Evolutionary conservation across 2,797 vertebrate genomes (phyloP).

Genomic region (Presbytis comata): DNA sequence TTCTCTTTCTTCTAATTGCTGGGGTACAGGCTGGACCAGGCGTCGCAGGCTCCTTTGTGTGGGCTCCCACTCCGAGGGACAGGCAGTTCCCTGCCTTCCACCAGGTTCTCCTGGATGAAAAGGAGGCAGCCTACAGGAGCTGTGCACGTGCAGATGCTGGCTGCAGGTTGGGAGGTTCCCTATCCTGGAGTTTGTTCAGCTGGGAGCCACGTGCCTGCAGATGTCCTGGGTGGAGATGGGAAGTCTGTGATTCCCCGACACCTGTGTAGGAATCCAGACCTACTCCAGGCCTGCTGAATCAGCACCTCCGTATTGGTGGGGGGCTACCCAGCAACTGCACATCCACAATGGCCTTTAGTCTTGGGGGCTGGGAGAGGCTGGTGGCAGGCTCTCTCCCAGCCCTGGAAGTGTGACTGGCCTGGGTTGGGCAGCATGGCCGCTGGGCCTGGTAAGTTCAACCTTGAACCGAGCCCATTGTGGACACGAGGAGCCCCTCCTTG

Average conservation of each 20-base stretch:
- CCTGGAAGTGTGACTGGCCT: background rate
- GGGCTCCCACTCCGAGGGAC: background rate
- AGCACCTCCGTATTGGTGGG: background rate
- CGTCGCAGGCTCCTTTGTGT: background rate
- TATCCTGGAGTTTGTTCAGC: background rate
- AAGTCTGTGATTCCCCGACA: background rate
- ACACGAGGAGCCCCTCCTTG: background rate
- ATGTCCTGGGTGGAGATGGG: background rate
- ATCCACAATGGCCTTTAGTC: background rate
- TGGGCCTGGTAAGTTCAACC: background rate
- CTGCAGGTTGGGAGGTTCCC: background rate
- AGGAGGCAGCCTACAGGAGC: rapidly evolving
- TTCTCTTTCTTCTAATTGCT: background rate
- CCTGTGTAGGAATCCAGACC: background rate
- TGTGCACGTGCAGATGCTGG: background rate
- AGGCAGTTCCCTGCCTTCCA: background rate
- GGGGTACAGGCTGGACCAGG: background rate
- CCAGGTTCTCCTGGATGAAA: background rate
- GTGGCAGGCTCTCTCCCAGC: background rate
- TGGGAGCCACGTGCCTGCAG: no score
- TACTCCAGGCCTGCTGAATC: background rate
- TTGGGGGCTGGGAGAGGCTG: background rate
- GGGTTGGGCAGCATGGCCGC: background rate
- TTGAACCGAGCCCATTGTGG: background rate
- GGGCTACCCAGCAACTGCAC: background rate